Evolutionary conservation across 2,113 vertebrate species (phyloP).

Genomic region (Natator depressus): DNA sequence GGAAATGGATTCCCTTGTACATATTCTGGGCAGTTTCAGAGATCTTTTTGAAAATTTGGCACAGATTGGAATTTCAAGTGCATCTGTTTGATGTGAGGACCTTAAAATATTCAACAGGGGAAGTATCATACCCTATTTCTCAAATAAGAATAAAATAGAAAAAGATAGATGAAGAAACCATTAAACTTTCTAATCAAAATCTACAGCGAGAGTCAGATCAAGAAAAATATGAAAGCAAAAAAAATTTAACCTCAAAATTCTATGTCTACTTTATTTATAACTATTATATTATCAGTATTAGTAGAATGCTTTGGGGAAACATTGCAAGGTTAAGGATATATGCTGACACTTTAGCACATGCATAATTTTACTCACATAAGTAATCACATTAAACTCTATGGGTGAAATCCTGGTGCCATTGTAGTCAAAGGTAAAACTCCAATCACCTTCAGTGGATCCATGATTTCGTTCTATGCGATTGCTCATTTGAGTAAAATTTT

Average conservation of each 20-base stretch:
- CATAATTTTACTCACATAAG: too few relatives aligned
- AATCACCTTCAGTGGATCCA: neutral
- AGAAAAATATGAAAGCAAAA: neutral
- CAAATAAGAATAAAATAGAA: too few relatives aligned
- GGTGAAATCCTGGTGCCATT: neutral
- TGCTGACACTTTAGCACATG: too few relatives aligned
- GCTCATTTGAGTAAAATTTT: neutral
- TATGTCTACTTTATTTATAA: too few relatives aligned
- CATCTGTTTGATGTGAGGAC: too few relatives aligned
- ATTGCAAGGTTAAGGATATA: too few relatives aligned
- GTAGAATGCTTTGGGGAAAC: too few relatives aligned
- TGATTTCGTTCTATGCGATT: neutral
- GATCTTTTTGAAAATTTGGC: neutral
- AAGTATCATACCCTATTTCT: too few relatives aligned
- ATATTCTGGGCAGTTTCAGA: neutral
- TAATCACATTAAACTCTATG: neutral
- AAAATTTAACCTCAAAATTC: neutral
- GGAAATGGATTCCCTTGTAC: neutral
- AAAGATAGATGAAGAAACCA: neutral
- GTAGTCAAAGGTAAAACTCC: neutral
- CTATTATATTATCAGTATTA: too few relatives aligned
- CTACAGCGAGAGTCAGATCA: neutral
- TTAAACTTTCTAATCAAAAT: fast-evolving
- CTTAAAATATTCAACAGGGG: too few relatives aligned
- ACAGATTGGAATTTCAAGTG: neutral